A percentile compares a stretch with the other conserved stretches of the same genome.
These are phyloP conservation scores for Danio albolineatus DNA, from an alignment of 2,797 vertebrate genomes.

Conservation along the genomic window DNA sequence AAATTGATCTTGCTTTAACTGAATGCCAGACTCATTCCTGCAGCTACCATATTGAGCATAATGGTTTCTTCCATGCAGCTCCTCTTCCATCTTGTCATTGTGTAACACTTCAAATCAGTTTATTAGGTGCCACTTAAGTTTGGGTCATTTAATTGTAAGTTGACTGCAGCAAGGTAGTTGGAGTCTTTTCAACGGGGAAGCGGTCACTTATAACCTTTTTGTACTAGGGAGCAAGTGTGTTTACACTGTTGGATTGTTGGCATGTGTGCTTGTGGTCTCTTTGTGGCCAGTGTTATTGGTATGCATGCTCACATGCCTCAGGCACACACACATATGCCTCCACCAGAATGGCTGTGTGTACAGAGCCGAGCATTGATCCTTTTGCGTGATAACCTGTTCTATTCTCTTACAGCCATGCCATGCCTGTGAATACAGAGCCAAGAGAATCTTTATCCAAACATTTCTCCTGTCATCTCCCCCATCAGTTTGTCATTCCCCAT, in stretches of 20 bases:
- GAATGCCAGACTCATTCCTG: background rate
- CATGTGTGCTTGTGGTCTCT: slow-evolving; percentile 22
- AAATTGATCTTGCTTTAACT: slow-evolving; percentile 1
- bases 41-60: background rate
- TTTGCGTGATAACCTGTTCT: slow-evolving; percentile 46
- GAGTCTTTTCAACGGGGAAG: background rate
- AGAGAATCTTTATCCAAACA: slow-evolving; percentile 61
- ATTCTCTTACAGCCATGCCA: slow-evolving; percentile 30
- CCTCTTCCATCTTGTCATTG: background rate
- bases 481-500: slow-evolving; percentile 23
- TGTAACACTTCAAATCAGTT: background rate
- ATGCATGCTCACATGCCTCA: slow-evolving; percentile 43
- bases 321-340: slow-evolving; percentile 25
- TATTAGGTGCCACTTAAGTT: background rate
- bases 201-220: slow-evolving; percentile 7
- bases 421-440: slow-evolving; percentile 37
- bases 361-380: slow-evolving; percentile 40
- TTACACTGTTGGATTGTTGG: slow-evolving; percentile 27
- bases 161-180: background rate
- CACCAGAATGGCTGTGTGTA: slow-evolving; percentile 30
- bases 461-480: slow-evolving; percentile 45
- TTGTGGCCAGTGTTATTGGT: slow-evolving; percentile 34
- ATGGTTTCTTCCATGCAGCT: background rate
- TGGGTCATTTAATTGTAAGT: background rate
- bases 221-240: background rate